Base-by-base conservation (phyloP, 2,113 vertebrate genomes). In the Trematomus loennbergii region DNA sequence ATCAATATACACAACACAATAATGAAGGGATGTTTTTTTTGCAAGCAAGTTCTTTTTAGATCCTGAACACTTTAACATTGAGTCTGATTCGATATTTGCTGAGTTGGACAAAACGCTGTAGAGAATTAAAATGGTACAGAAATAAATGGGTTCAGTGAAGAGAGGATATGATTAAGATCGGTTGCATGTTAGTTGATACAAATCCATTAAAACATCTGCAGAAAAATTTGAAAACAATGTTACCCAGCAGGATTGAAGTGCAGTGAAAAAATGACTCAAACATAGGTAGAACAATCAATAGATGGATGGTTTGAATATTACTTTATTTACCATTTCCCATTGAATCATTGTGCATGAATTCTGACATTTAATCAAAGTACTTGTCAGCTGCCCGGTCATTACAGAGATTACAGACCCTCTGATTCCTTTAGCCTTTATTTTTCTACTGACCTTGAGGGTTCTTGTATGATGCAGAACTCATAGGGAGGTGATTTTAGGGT, bases 341-440 rank as follows among this genome's bases (percentile, higher is more conserved):
- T 58, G 15, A 59, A 29, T 59, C 57, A 29, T 25, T 59, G 29
- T 29, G 13, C 25, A 33, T 33, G 25, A 8, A 33, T 59, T 59
- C 15, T 33, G 15, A 33, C 25, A 16, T 16, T 15, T 6, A 58
- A 29, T 33, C 6, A 33, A 58, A 15, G 16, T 33, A 16, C 22
- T 54, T 54, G 17, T n/a, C 18, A 12, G 53, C n/a, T n/a, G 10
- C 12, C 20, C 54, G 9, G 54, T 25, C 20, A 25, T 57, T 25
- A 57, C 22, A 25, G 13, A 25, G 55, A 13, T 29, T 29, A 15
- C 55, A 57, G 55, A 58, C 22, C 12, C 55, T 54, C 53, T 10
- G 53, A 54, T 11, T 54, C 53, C 53, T 54, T 55, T 55, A 55
- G 20, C 53, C 53, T 54, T 22, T 55, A 55, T 55, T 55, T 55